These are phyloP conservation scores for Halcyon chelicuti DNA, from an alignment of 2,797 vertebrate species.

Conservation along the genomic window DNA sequence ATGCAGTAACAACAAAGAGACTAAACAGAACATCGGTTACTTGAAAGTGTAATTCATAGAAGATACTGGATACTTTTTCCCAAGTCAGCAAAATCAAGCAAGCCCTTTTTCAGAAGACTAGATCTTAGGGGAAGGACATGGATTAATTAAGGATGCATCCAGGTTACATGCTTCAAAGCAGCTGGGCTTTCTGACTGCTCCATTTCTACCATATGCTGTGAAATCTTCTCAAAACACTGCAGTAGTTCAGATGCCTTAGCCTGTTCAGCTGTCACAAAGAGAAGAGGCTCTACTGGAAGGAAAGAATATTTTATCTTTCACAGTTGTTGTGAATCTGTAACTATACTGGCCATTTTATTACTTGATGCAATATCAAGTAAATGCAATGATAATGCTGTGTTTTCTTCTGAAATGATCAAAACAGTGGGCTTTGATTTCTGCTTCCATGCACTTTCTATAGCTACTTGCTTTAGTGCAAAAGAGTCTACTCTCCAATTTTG, in stretches of 20 bases:
- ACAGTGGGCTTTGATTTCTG: not conserved
- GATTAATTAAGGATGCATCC: slow-evolving; percentile 20
- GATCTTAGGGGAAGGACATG: slow-evolving; percentile 29
- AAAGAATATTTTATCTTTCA: not conserved
- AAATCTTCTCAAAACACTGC: slow-evolving; percentile 37
- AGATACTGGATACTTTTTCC: not conserved
- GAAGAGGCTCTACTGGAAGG: not conserved
- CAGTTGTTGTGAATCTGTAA: not conserved
- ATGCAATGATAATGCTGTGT: not conserved
- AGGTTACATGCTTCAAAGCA: slow-evolving; percentile 40
- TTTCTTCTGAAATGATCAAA: not conserved
- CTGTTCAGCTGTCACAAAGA: not conserved
- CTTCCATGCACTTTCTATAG: not conserved
- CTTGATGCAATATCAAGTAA: not conserved
- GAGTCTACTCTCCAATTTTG: not conserved
- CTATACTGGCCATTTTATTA: not conserved
- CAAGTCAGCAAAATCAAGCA: not conserved
- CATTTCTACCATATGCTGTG: slow-evolving; percentile 47
- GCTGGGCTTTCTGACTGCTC: slow-evolving; percentile 9
- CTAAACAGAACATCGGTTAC: not conserved
- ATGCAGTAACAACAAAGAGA: not conserved
- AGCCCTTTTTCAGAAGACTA: not conserved
- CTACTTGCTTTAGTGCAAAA: not conserved
- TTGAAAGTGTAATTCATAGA: not conserved
- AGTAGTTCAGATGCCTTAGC: not conserved